Evolutionary conservation across 1,140 invertebrate genomes (phyloP), one percentile per base, ranked within the genome.

Genomic region (Neuroterus valhalla): DNA sequence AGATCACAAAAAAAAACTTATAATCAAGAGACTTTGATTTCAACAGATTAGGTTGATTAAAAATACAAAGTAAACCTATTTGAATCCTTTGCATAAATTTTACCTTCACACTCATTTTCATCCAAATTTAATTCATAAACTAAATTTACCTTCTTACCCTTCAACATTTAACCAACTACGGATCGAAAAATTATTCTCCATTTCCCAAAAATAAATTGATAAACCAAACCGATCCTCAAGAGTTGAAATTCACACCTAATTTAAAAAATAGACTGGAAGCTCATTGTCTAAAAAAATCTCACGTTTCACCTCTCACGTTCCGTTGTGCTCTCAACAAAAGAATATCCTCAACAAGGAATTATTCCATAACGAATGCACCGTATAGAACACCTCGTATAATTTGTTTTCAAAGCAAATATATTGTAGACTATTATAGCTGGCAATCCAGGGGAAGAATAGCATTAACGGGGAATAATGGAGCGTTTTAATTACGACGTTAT

Each of bases 251-350:
- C 50, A 52, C 50, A 52, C 23, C 55, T 26, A 23, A 62, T 62
- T 62, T 31, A 26, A 3, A 12, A 5, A 38, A 15, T 8, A 38
- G 31, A 38, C 31, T 8, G 10, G 31, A 38, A 38, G 6, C 31
- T 62, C 31, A 62, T 62, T 62, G 55, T 62, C 31, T 31, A n/a
- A 62, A 62, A 50, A 62, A 38, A 55, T 55, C 50, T 55, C 50
- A 55, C 50, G 50, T 55, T 55, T 55, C 50, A 55, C 19, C 50
- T 62, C 55, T 62, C 55, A 62, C 55, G 55, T 62, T 31, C 55
- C 55, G 26, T 62, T 62, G 55, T 14, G 15, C 55, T 23, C 55
- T 62, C 19, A 62, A 62, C 55, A 62, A 62, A 62, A 62, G 55
- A 62, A 62, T 62, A 62, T 38, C 2, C 31, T 38, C 55, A 4